A percentile compares a stretch with the other conserved stretches of the same genome.
Evolutionary conservation across 2,113 vertebrate genomes (phyloP).

Genomic region (Phyllostomus discolor): DNA sequence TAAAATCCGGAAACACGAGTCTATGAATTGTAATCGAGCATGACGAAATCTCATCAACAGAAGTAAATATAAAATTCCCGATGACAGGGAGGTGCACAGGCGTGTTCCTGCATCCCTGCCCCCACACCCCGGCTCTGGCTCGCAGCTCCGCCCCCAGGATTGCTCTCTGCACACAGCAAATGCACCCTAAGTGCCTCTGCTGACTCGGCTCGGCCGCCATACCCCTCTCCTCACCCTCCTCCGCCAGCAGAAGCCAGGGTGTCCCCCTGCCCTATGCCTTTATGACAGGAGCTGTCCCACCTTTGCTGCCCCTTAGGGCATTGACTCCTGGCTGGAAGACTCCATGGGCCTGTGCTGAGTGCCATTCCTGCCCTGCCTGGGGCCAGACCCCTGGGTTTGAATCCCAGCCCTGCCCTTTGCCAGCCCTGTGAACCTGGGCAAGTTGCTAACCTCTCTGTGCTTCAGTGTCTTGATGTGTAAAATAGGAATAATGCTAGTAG

Average conservation of each 20-base stretch:
- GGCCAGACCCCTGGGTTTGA: not conserved
- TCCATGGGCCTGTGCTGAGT: not conserved
- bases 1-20: constrained; percentile 78
- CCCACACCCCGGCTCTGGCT: not conserved
- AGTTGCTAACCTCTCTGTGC: not conserved
- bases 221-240: not conserved
- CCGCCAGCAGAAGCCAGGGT: not conserved
- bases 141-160: constrained; percentile 42
- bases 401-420: not conserved
- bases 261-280: not conserved
- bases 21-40: constrained; percentile 85
- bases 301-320: not conserved
- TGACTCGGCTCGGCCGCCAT: not conserved
- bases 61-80: constrained; percentile 84
- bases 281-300: not conserved
- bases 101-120: not conserved
- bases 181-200: constrained; percentile 68
- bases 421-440: not conserved
- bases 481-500: not conserved
- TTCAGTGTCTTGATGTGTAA: not conserved
- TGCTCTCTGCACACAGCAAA: constrained; percentile 66
- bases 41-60: constrained; percentile 82
- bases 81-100: constrained; percentile 69
- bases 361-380: not conserved
- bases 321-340: not conserved